Percentiles rank a stretch among this genome's conserved stretches.
These are phyloP conservation scores for Paragorgia papillata DNA, from an alignment of 92 coral and sea anemone species.

Conservation along the genomic window DNA sequence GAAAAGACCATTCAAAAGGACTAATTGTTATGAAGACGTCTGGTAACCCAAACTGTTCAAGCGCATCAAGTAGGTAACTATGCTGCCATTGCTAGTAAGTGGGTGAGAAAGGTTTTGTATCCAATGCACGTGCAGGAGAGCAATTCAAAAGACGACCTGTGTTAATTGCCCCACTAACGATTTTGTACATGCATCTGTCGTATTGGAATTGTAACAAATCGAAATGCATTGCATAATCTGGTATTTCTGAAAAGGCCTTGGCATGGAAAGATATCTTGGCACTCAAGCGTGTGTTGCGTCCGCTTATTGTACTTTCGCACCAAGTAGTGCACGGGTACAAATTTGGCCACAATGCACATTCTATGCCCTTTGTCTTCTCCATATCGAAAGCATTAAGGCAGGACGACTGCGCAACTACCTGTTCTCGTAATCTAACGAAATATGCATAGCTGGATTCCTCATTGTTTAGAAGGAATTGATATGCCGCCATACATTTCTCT, in stretches of 20 bases:
- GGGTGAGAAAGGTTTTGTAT: slow-evolving; percentile 17
- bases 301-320: slow-evolving; percentile 48
- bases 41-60: too few relatives aligned
- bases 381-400: slow-evolving; percentile 14
- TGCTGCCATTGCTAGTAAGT: too few relatives aligned
- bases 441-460: not conserved
- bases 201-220: too few relatives aligned
- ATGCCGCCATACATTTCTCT: not conserved
- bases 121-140: slow-evolving; percentile 30
- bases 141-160: slow-evolving; percentile 6
- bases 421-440: not conserved
- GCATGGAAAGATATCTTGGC: too few relatives aligned
- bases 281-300: not conserved
- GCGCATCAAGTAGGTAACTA: too few relatives aligned
- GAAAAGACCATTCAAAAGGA: too few relatives aligned
- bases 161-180: slow-evolving; percentile 39
- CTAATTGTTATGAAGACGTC: too few relatives aligned
- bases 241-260: too few relatives aligned
- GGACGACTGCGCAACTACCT: not conserved
- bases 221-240: slow-evolving; percentile 40
- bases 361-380: slow-evolving; percentile 30
- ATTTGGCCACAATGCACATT: slow-evolving; percentile 52
- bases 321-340: slow-evolving; percentile 33
- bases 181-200: slow-evolving; percentile 46
- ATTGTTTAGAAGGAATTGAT: not conserved